Evolutionary conservation across 2,113 vertebrate genomes (phyloP).

Genomic region (Glaucomys volans): DNA sequence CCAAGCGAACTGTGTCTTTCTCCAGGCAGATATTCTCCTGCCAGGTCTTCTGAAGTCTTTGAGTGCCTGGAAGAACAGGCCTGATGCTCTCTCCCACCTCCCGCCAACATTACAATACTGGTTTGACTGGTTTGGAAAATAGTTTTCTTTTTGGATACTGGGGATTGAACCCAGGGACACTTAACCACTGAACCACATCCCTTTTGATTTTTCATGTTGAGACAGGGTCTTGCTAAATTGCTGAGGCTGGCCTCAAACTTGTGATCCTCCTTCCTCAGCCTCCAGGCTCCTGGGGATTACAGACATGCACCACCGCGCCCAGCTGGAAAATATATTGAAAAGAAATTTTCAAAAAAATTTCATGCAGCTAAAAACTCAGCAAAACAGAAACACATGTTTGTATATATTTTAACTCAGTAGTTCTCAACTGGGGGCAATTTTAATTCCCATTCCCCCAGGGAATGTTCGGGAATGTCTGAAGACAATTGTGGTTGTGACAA

Average conservation of each 20-base stretch:
- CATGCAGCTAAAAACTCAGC: background rate
- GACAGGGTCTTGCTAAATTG: no score
- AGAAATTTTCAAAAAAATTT: background rate
- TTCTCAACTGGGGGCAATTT: background rate
- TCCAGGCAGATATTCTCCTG: conserved; percentile 74
- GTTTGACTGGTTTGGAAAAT: background rate
- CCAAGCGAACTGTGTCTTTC: conserved; percentile 30
- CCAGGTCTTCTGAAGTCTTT: background rate
- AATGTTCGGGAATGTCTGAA: background rate
- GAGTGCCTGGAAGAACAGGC: background rate
- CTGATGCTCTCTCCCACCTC: background rate
- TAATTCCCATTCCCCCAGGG: background rate
- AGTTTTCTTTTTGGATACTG: background rate
- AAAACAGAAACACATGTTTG: background rate
- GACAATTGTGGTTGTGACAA: background rate
- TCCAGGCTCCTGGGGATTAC: no score
- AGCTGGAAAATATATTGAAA: background rate
- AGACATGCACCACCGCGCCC: no score
- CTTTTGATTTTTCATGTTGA: no score
- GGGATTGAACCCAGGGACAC: no score
- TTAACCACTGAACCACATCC: no score
- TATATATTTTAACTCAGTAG: background rate
- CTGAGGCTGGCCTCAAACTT: no score
- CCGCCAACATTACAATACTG: background rate
- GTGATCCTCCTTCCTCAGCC: no score